phyloP scores from a whole-genome alignment of 2,113 vertebrate genomes.

The Ondatra zibethicus region DNA sequence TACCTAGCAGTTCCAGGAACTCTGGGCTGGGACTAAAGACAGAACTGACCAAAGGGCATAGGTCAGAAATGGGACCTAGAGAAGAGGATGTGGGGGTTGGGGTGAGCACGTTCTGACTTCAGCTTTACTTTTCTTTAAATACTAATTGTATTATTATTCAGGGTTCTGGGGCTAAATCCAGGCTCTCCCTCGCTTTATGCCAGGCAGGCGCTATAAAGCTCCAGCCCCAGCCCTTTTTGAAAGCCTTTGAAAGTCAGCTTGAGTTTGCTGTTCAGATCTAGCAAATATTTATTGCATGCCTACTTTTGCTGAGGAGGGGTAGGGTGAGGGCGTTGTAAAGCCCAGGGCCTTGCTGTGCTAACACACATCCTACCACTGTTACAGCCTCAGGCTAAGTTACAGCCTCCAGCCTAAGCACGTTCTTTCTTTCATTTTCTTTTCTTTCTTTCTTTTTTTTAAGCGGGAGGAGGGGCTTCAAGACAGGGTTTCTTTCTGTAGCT shows the following conservation, averaged over 20 bases:
- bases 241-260: background rate
- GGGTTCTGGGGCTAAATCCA: background rate
- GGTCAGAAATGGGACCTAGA: background rate
- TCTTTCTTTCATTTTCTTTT: background rate
- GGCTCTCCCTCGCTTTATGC: background rate
- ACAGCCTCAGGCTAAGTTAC: too few relatives aligned
- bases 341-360: background rate
- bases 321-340: background rate
- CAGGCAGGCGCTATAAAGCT: background rate
- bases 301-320: background rate
- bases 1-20: background rate
- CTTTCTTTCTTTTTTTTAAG: background rate
- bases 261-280: background rate
- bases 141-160: background rate
- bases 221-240: background rate
- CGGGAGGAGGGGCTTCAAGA: background rate
- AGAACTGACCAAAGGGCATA: background rate
- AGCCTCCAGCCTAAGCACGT: too few relatives aligned
- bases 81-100: background rate
- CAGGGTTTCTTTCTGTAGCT: background rate
- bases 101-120: fast-evolving
- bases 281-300: background rate
- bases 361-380: background rate
- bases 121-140: background rate
- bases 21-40: background rate